Evolutionary conservation across 2,888 invertebrate genomes (phyloP), one percentile per base, ranked within the genome.

Genomic region (Callimorpha dominula): DNA sequence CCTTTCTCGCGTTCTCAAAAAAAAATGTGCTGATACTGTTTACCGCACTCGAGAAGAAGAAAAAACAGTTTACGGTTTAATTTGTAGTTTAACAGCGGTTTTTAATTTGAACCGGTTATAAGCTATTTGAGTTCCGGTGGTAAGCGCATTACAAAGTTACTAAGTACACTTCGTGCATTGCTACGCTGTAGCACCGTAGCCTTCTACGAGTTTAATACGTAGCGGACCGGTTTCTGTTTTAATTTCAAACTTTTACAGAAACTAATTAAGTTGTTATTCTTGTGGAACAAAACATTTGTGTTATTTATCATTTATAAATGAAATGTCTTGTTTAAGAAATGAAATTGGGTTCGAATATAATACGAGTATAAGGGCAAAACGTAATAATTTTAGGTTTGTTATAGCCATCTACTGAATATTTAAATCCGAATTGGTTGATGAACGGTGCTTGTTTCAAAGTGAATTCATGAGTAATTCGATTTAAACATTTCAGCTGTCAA

Each of bases 71-170:
- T 12, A 72, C 74, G 70, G 81, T 84, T 86, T 81, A 82, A 82
- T 85, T 85, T 83, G 81, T 80, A 86, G 84, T 87, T 84, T 75
- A 76, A 78, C 70, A 80, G 79, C 62, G 78, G 80, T 82, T 85
- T 87, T 87, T 84, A 78, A 86, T 87, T 88, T 81, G 74, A 82
- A 81, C 73, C 78, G 71, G 81, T 84, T 85, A 86, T 83, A 80
- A 76, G 82, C 81, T 88, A 87, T 88, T 86, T 83, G 83, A 84
- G 82, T 84, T 86, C 78, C 78, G 71, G 80, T 83, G 78, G 82
- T 82, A 81, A 86, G 79, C 84, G 82, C 74, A 80, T 85, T 86
- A 84, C 83, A 79, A 86, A 88, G 82, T 87, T 87, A 78, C 78
- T 74, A 81, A 87, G 87, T 84, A 87, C 85, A 84, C 86, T 82